phyloP scores from a whole-genome alignment of 1,140 invertebrate species.

The Drosophila micromelanica region DNA sequence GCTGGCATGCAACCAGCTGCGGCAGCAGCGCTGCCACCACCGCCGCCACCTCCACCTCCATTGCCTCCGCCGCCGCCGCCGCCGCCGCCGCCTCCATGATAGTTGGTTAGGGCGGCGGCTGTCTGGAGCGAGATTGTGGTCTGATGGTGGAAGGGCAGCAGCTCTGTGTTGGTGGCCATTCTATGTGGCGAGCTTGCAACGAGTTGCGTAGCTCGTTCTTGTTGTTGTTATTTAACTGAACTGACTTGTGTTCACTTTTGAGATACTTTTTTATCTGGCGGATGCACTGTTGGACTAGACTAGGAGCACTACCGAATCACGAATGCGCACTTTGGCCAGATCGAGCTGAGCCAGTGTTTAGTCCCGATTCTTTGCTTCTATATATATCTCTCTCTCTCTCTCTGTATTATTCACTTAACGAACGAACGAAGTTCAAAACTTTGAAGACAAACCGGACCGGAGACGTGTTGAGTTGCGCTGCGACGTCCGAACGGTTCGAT shows the following conservation, averaged over 20 bases:
- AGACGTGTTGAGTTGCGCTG: conserved; percentile 19
- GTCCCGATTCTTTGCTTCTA: conserved; percentile 8
- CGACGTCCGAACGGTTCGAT: conserved; percentile 39
- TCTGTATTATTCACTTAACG: conserved; percentile 26
- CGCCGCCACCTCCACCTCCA: conserved; percentile 20
- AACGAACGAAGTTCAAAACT: conserved; percentile 8
- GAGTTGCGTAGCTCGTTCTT: not conserved
- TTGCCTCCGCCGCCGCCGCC: conserved; percentile 33
- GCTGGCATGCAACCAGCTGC: conserved; percentile 24
- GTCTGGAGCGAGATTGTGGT: conserved; percentile 80
- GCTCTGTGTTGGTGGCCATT: conserved; percentile 82
- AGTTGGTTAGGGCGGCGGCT: conserved; percentile 73
- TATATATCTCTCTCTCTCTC: no score
- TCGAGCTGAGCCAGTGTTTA: not conserved
- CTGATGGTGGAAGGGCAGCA: conserved; percentile 81
- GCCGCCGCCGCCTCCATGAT: conserved; percentile 71
- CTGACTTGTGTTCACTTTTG: conserved; percentile 4
- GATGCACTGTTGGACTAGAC: conserved; percentile 19
- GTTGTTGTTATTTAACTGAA: not conserved
- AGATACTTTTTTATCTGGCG: not conserved
- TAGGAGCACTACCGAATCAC: conserved; percentile 1
- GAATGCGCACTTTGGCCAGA: not conserved
- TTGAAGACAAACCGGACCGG: conserved; percentile 18
- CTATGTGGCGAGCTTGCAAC: conserved; percentile 22
- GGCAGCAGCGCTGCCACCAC: conserved; percentile 34